Percentiles rank a stretch among this genome's conserved stretches.
Conservation (phyloP, 2,888 invertebrate species). For the Drosophila basisetae region DNA sequence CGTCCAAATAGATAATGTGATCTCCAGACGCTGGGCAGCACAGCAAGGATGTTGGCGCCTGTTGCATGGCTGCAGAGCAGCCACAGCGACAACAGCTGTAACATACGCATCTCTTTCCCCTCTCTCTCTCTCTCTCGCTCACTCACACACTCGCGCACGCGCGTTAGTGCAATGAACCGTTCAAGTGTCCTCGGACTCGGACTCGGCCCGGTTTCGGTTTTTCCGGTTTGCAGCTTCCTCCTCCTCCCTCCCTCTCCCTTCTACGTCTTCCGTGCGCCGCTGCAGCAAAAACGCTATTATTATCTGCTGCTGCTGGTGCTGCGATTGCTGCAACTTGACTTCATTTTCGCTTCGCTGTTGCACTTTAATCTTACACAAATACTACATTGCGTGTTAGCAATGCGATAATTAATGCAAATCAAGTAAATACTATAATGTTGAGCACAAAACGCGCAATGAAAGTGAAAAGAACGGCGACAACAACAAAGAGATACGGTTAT, state of each 20-base stretch:
- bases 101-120: constrained; percentile 51
- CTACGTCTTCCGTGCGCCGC: constrained; percentile 17
- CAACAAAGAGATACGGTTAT: constrained; percentile 46
- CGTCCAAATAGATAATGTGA: constrained; percentile 84
- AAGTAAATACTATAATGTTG: constrained; percentile 42
- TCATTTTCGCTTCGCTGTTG: constrained; percentile 56
- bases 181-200: constrained; percentile 25
- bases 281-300: constrained; percentile 50
- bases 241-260: constrained; percentile 25
- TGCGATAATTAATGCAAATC: constrained; percentile 53
- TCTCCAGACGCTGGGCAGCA: constrained; percentile 84
- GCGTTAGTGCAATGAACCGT: constrained; percentile 38
- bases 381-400: constrained; percentile 32
- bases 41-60: constrained; percentile 83
- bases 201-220: constrained; percentile 41
- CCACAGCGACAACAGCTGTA: constrained; percentile 59
- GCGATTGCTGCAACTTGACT: constrained; percentile 44
- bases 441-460: constrained; percentile 65
- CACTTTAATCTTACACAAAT: constrained; percentile 33
- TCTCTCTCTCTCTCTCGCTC: neutral
- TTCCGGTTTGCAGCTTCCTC: constrained; percentile 66
- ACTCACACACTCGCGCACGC: neutral
- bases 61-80: constrained; percentile 52
- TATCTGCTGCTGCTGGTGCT: constrained; percentile 60
- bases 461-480: constrained; percentile 70